These are phyloP conservation scores for Ispidina lecontei DNA, from an alignment of 2,797 vertebrate genomes.

Conservation along the genomic window DNA sequence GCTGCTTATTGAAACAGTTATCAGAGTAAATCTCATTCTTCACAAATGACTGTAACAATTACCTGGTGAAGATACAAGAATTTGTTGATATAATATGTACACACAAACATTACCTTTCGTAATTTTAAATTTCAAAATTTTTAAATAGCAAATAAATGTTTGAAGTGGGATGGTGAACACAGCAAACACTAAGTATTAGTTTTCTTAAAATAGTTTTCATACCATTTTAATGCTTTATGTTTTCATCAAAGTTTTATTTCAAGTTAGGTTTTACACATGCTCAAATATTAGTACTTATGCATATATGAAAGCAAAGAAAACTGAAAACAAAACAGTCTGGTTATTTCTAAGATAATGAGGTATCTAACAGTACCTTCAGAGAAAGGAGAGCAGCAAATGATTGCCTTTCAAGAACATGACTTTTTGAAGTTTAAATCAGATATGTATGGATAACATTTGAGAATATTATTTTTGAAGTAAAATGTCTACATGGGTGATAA, in stretches of 20 bases:
- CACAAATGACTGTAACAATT: neutral
- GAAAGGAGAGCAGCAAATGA: neutral
- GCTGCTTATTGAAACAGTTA: constrained; percentile 44
- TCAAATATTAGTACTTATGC: neutral
- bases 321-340: neutral
- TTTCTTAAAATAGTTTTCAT: neutral
- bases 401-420: neutral
- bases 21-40: neutral
- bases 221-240: neutral
- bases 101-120: neutral
- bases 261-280: neutral
- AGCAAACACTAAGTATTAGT: neutral
- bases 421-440: neutral
- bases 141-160: neutral
- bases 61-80: neutral
- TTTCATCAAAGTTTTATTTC: neutral
- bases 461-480: neutral
- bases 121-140: neutral
- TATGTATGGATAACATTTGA: neutral
- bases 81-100: neutral
- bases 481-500: neutral
- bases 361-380: neutral
- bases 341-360: neutral
- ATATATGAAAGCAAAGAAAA: neutral
- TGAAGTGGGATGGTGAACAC: neutral